phyloP scores from a whole-genome alignment of 2,797 vertebrate genomes.

The Anolis apletophallus region DNA sequence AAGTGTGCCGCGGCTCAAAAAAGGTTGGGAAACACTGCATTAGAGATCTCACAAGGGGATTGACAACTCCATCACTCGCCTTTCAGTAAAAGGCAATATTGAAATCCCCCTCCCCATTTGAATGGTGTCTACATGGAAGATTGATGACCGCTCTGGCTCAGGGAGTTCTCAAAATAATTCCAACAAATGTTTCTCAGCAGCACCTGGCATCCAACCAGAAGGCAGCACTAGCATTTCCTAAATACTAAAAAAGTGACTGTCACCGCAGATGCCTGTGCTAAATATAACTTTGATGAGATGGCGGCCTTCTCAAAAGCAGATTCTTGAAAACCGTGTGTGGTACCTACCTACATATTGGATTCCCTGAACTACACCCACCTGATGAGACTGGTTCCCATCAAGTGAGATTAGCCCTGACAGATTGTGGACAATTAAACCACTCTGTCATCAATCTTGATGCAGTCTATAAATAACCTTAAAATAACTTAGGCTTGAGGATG shows the following conservation, averaged over 20 bases:
- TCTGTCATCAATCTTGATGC: background rate
- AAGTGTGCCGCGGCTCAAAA: too few relatives aligned
- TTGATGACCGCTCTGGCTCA: conserved; percentile 69
- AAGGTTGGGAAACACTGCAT: too few relatives aligned
- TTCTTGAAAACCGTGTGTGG: background rate
- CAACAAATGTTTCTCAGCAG: conserved; percentile 77
- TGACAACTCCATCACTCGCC: background rate
- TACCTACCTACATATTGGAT: conserved; percentile 23
- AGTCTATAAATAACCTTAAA: background rate
- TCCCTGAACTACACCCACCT: conserved; percentile 28
- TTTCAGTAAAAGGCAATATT: background rate
- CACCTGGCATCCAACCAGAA: conserved; percentile 79
- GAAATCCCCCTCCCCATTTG: conserved; percentile 24
- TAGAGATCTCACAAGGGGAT: rapidly evolving
- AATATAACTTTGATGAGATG: conserved; percentile 70
- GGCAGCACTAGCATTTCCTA: conserved; percentile 75
- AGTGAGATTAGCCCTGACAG: background rate
- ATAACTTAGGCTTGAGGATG: background rate
- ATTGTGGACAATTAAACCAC: background rate
- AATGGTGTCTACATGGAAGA: conserved; percentile 54
- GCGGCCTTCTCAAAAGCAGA: conserved; percentile 54
- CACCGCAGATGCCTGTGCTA: conserved; percentile 71
- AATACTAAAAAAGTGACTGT: conserved; percentile 74
- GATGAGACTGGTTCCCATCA: background rate
- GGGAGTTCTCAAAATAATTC: conserved; percentile 76